Conservation (phyloP, 2,113 vertebrate species). For the Bambusicola thoracicus region DNA sequence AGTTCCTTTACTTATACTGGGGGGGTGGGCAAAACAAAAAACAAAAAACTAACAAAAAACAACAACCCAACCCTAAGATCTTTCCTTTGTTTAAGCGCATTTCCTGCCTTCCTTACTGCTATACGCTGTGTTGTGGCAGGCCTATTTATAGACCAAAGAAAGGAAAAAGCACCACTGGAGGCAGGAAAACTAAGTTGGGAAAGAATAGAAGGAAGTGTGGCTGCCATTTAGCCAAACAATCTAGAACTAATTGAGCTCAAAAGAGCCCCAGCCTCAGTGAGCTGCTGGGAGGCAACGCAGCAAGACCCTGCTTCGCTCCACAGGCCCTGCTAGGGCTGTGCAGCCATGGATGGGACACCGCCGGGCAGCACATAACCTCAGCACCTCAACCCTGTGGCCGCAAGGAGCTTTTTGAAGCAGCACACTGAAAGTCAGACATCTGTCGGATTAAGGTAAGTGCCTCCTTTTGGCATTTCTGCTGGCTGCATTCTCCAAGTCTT, state of each 20-base stretch:
- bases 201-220: constrained; percentile 98
- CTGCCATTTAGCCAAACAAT: constrained; percentile 89
- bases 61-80: background rate
- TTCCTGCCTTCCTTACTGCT: constrained; percentile 88
- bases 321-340: background rate
- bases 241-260: constrained; percentile 78
- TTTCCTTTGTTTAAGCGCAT: constrained; percentile 81
- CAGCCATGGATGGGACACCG: background rate
- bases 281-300: constrained; percentile 43
- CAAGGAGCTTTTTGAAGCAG: background rate
- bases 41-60: background rate
- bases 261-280: constrained; percentile 61
- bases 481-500: background rate
- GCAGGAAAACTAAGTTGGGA: constrained; percentile 95
- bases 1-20: background rate
- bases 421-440: background rate
- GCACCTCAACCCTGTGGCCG: background rate
- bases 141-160: constrained; percentile 90
- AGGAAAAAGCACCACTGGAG: constrained; percentile 83
- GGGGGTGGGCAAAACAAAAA: background rate
- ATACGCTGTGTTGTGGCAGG: constrained; percentile 75
- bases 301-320: constrained; percentile 4
- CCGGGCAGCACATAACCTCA: background rate
- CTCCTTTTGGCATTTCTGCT: background rate
- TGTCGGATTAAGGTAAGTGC: constrained; percentile 61